These are phyloP conservation scores for Chaetophractus vellerosus DNA, from an alignment of 2,797 vertebrate genomes.

Conservation along the genomic window DNA sequence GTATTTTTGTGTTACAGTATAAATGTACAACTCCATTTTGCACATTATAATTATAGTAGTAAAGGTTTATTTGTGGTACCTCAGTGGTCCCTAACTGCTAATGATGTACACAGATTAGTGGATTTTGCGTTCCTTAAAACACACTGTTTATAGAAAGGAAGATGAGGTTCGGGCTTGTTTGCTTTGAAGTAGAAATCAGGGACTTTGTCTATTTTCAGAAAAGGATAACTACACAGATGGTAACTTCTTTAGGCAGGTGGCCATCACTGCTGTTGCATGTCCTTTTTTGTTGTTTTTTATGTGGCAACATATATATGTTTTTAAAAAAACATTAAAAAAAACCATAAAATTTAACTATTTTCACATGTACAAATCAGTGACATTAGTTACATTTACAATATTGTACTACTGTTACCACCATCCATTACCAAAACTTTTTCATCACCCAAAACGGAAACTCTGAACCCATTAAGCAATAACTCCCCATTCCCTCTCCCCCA, in stretches of 20 bases:
- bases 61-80: slow-evolving; percentile 27
- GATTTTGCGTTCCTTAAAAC: slow-evolving; percentile 14
- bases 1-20: slow-evolving; percentile 31
- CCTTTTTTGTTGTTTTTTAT: not conserved
- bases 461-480: too few species aligned
- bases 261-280: slow-evolving; percentile 31
- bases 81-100: not conserved
- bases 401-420: too few species aligned
- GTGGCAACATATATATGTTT: too few species aligned
- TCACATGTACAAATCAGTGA: too few species aligned
- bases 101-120: slow-evolving; percentile 2
- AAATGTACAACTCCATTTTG: not conserved
- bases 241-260: not conserved
- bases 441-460: too few species aligned
- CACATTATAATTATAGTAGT: slow-evolving; percentile 13
- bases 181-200: slow-evolving; percentile 56
- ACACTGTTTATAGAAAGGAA: slow-evolving; percentile 49
- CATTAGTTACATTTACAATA: too few species aligned
- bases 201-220: slow-evolving; percentile 22
- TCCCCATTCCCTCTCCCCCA: too few species aligned
- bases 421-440: too few species aligned
- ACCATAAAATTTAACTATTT: too few species aligned
- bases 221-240: not conserved
- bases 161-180: slow-evolving; percentile 14
- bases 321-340: too few species aligned